Evolutionary conservation across 2,113 vertebrate species (phyloP).

Genomic region (Hippocampus abdominalis): DNA sequence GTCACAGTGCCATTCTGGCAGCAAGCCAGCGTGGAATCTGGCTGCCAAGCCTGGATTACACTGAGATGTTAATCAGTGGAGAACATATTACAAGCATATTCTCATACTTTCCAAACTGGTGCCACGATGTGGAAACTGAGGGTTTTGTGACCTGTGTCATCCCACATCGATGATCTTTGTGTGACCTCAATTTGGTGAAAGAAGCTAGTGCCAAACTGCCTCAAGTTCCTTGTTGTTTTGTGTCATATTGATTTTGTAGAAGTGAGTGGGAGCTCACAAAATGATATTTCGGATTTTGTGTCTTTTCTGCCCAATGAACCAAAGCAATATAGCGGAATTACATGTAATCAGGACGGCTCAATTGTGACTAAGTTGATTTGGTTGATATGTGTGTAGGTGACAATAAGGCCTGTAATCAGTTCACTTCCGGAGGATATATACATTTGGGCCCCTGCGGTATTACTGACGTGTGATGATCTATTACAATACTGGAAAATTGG

Average conservation of each 20-base stretch:
- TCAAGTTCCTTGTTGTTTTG: constrained; percentile 57
- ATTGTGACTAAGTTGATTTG: constrained; percentile 74
- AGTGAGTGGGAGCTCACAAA: constrained; percentile 67
- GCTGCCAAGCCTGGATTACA: constrained; percentile 62
- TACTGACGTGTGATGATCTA: constrained; percentile 27
- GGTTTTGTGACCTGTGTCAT: constrained; percentile 1
- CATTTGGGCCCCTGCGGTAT: constrained; percentile 52
- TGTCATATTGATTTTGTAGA: constrained; percentile 44
- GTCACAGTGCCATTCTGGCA: constrained; percentile 61
- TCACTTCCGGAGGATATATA: constrained; percentile 53
- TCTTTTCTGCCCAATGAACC: constrained; percentile 70
- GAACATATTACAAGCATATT: constrained; percentile 48
- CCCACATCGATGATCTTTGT: constrained; percentile 23
- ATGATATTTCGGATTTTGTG: constrained; percentile 63
- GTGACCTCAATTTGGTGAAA: constrained; percentile 66
- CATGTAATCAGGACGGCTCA: constrained; percentile 63
- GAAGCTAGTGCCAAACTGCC: constrained; percentile 60
- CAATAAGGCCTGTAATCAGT: constrained; percentile 40
- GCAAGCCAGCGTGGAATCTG: constrained; percentile 48
- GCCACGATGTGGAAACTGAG: constrained; percentile 11
- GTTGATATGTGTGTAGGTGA: constrained; percentile 60
- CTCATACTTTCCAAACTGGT: constrained; percentile 29
- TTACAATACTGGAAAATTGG: constrained; percentile 13
- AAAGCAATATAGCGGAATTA: constrained; percentile 78
- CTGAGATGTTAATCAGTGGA: constrained; percentile 56